Percentiles rank a stretch among this genome's conserved stretches.
Evolutionary conservation across 2,888 invertebrate species (phyloP).

Genomic region (Anaspis maculata): DNA sequence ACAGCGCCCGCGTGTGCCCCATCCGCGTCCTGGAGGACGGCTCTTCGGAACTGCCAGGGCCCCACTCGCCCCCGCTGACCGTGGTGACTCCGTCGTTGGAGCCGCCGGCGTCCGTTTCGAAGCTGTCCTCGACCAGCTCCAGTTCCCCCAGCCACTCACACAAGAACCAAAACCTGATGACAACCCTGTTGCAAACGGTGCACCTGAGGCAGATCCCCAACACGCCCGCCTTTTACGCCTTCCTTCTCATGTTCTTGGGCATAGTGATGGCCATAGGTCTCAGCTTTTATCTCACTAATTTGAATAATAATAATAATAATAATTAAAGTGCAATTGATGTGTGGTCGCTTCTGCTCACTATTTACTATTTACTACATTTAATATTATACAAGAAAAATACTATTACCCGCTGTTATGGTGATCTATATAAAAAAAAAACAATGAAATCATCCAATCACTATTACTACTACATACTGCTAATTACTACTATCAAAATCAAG

Average conservation of each 20-base stretch:
- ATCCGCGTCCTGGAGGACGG: slow-evolving; percentile 56
- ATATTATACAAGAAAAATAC: too few relatives aligned
- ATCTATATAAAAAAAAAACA: slow-evolving; percentile 7
- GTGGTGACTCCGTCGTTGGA: slow-evolving; percentile 46
- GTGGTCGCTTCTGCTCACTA: slow-evolving; percentile 15
- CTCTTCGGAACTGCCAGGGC: slow-evolving; percentile 59
- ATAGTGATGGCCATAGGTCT: slow-evolving; percentile 32
- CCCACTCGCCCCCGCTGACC: slow-evolving; percentile 59
- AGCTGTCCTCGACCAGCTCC: slow-evolving; percentile 17
- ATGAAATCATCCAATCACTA: too few relatives aligned
- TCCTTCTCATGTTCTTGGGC: slow-evolving; percentile 34
- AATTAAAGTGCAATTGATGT: slow-evolving; percentile 30
- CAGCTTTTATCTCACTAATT: slow-evolving; percentile 22
- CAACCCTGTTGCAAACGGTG: slow-evolving; percentile 18
- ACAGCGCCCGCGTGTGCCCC: slow-evolving; percentile 70
- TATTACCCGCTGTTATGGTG: too few relatives aligned
- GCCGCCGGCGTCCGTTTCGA: slow-evolving; percentile 35
- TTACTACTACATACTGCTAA: too few relatives aligned
- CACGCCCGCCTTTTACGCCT: slow-evolving; percentile 45
- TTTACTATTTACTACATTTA: too few relatives aligned
- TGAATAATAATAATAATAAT: too few relatives aligned
- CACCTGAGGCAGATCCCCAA: slow-evolving; percentile 45
- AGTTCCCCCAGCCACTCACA: slow-evolving; percentile 16
- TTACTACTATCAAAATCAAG: too few relatives aligned
- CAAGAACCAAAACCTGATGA: slow-evolving; percentile 18